Conservation (phyloP, 2,113 vertebrate species). For the Hemicordylus capensis region DNA sequence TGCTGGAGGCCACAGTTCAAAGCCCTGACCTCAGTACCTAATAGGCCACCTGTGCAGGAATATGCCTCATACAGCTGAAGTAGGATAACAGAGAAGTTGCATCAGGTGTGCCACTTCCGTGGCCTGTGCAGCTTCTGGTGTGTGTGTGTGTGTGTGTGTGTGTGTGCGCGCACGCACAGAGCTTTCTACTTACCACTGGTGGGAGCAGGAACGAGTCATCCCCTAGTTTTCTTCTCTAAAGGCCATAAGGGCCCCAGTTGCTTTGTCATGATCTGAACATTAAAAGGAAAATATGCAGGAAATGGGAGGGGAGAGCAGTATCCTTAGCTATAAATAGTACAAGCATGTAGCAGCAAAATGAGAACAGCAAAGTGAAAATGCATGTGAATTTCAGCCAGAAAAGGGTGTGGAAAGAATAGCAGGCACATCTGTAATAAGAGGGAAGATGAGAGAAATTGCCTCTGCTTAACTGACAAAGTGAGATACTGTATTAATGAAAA, state of each 20-base stretch:
- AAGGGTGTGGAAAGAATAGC: not conserved
- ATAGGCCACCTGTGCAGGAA: not conserved
- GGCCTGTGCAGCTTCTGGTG: not conserved
- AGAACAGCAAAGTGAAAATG: not conserved
- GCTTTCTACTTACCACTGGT: not conserved
- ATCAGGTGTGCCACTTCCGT: not conserved
- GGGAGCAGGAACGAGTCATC: not conserved
- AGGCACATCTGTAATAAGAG: not conserved
- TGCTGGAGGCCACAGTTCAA: too few species aligned
- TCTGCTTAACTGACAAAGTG: not conserved
- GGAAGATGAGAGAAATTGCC: not conserved
- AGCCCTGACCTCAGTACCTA: too few species aligned
- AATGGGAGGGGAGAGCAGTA: not conserved
- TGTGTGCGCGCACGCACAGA: too few species aligned
- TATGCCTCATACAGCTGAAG: not conserved
- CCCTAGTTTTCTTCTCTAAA: not conserved
- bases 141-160: not conserved
- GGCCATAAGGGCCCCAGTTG: not conserved
- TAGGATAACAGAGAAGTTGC: not conserved
- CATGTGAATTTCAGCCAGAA: not conserved
- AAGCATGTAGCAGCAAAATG: not conserved
- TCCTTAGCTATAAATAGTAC: not conserved
- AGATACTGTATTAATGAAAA: not conserved
- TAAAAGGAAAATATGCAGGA: not conserved
- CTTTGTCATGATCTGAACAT: not conserved